A percentile compares a stretch with the other conserved stretches of the same genome.
These are phyloP conservation scores for Spermophilus dauricus DNA, from an alignment of 2,113 vertebrate genomes.

Conservation along the genomic window DNA sequence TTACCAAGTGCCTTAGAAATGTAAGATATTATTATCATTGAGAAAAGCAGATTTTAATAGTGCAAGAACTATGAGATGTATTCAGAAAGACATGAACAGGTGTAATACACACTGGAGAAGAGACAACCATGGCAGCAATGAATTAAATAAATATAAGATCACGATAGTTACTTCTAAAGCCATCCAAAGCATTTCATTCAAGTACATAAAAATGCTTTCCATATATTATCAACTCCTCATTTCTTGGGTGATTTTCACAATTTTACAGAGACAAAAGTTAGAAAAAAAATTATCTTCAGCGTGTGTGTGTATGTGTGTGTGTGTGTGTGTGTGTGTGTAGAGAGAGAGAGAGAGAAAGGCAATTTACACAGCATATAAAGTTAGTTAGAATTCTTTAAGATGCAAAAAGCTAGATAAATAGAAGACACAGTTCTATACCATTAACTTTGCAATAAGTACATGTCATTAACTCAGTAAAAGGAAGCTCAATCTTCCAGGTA, in stretches of 20 bases:
- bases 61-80: neutral
- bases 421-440: slow-evolving; percentile 49
- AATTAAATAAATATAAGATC: slow-evolving; percentile 67
- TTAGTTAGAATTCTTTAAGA: slow-evolving; percentile 53
- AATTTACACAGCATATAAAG: slow-evolving; percentile 48
- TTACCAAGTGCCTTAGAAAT: neutral
- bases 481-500: slow-evolving; percentile 65
- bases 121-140: neutral
- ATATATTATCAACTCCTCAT: slow-evolving; percentile 47
- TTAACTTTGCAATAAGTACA: slow-evolving; percentile 70
- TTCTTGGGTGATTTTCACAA: slow-evolving; percentile 43
- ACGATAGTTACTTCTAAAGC: neutral
- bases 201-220: neutral
- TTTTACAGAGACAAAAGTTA: slow-evolving; percentile 1
- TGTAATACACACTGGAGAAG: neutral
- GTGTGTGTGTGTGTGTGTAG: neutral
- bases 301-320: neutral
- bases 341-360: neutral
- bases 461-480: slow-evolving; percentile 60
- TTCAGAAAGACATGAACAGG: neutral
- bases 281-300: neutral
- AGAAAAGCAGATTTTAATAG: slow-evolving; percentile 3
- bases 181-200: neutral
- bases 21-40: neutral
- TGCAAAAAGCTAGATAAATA: slow-evolving; percentile 59